phyloP scores from a whole-genome alignment of 1,140 invertebrate genomes.

The Drosophila lacertosa region DNA sequence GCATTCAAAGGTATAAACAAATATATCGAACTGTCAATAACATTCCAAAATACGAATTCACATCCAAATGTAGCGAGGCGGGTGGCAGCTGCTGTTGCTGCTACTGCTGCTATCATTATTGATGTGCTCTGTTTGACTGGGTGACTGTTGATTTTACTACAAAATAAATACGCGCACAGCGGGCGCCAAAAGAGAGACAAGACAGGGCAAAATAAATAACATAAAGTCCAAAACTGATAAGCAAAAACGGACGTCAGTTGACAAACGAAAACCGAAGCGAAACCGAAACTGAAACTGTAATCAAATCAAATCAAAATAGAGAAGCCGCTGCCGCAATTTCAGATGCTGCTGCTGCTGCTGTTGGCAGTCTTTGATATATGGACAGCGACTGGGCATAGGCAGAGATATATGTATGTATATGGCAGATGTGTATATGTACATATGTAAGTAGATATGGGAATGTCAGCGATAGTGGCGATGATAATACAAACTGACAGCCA shows the following conservation, averaged over 20 bases:
- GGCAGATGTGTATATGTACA: conserved; percentile 18
- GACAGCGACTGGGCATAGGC: conserved; percentile 22
- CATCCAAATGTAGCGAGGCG: neutral
- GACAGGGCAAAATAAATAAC: conserved; percentile 64
- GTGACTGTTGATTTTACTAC: conserved; percentile 70
- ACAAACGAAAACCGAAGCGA: conserved; percentile 28
- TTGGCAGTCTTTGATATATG: conserved; percentile 42
- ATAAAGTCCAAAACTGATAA: conserved; percentile 79
- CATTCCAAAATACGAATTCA: conserved; percentile 10
- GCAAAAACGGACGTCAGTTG: conserved; percentile 53
- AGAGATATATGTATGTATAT: conserved; percentile 70
- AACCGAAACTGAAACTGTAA: conserved; percentile 48
- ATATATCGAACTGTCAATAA: neutral
- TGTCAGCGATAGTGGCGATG: conserved; percentile 39
- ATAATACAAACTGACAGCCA: conserved; percentile 68
- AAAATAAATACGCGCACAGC: conserved; percentile 63
- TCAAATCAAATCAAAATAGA: conserved; percentile 68
- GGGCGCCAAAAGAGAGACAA: conserved; percentile 26
- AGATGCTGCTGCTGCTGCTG: conserved; percentile 5
- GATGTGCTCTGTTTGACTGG: conserved; percentile 22
- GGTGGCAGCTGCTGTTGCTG: neutral
- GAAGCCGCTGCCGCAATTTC: conserved; percentile 18
- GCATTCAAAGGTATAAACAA: neutral
- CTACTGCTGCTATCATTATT: conserved; percentile 22
- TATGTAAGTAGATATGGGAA: conserved; percentile 29